Conservation (phyloP, 2,113 vertebrate species). For the Ptilonorhynchus violaceus region DNA sequence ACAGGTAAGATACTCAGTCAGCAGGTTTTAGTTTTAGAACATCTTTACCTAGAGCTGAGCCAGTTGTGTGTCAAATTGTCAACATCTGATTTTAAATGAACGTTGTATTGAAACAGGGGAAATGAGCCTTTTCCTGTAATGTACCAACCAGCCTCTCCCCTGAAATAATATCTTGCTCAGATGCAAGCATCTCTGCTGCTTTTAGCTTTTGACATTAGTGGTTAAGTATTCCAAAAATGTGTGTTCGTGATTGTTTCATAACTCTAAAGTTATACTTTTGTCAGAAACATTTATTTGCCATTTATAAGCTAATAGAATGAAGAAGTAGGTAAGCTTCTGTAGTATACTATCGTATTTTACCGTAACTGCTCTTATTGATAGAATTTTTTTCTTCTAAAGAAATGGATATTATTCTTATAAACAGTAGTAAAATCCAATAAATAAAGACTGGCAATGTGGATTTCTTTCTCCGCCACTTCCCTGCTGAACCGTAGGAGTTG, state of each 20-base stretch:
- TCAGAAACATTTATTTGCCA: background rate
- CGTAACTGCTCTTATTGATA: background rate
- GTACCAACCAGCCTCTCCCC: background rate
- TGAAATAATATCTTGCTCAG: background rate
- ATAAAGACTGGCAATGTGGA: background rate
- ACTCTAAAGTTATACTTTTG: background rate
- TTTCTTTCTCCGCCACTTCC: background rate
- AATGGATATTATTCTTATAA: background rate
- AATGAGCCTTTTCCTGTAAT: background rate
- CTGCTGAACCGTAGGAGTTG: background rate
- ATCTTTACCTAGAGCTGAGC: background rate
- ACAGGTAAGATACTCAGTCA: conserved; percentile 76
- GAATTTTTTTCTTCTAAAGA: background rate
- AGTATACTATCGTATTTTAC: background rate
- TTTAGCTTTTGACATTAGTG: background rate
- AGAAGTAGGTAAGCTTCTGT: background rate
- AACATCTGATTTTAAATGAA: background rate
- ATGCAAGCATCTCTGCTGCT: background rate
- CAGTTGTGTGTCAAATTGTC: background rate
- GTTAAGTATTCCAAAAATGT: background rate
- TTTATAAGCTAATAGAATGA: background rate
- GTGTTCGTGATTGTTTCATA: background rate
- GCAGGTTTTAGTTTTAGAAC: background rate
- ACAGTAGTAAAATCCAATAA: background rate
- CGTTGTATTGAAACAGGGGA: background rate